Conservation (phyloP, 2,888 invertebrate species). For the Orthosia incerta region DNA sequence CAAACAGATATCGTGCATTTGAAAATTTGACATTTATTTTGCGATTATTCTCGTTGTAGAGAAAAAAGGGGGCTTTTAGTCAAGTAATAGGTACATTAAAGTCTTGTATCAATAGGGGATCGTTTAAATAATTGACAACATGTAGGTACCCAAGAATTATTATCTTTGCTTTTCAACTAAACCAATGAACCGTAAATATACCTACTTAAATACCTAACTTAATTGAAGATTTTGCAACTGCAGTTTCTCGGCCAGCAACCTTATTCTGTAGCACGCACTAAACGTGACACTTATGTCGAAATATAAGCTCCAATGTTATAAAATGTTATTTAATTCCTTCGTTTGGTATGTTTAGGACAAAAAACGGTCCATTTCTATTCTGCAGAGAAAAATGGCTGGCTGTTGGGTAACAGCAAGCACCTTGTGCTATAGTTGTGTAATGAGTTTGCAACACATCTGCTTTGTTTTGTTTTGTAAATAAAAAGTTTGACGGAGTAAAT, state of each 20-base stretch:
- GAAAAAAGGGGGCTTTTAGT: too few species aligned
- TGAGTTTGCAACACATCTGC: constrained; percentile 13
- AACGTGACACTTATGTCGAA: constrained; percentile 26
- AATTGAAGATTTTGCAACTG: constrained; percentile 14
- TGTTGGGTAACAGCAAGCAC: constrained; percentile 25
- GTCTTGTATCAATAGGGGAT: too few species aligned
- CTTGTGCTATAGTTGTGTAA: constrained; percentile 16
- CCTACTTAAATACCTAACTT: not conserved
- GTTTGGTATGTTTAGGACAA: constrained; percentile 18
- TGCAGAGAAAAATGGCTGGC: constrained; percentile 10
- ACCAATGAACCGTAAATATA: constrained; percentile 14
- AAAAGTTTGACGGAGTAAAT: too few species aligned
- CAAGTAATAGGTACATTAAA: too few species aligned
- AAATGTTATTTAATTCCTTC: constrained; percentile 34
- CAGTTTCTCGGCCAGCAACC: constrained; percentile 1
- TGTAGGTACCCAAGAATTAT: not conserved
- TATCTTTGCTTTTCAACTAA: constrained; percentile 5
- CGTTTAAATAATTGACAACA: too few species aligned
- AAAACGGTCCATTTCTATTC: constrained; percentile 35
- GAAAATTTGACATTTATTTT: too few species aligned
- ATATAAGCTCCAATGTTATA: constrained; percentile 25
- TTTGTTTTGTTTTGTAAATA: constrained; percentile 13
- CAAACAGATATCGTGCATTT: too few species aligned
- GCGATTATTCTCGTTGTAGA: too few species aligned
- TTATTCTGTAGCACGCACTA: constrained; percentile 2